Evolutionary conservation across 2,113 vertebrate species (phyloP), one percentile per base, ranked within the genome.

Genomic region (Todiramphus saurophagus): DNA sequence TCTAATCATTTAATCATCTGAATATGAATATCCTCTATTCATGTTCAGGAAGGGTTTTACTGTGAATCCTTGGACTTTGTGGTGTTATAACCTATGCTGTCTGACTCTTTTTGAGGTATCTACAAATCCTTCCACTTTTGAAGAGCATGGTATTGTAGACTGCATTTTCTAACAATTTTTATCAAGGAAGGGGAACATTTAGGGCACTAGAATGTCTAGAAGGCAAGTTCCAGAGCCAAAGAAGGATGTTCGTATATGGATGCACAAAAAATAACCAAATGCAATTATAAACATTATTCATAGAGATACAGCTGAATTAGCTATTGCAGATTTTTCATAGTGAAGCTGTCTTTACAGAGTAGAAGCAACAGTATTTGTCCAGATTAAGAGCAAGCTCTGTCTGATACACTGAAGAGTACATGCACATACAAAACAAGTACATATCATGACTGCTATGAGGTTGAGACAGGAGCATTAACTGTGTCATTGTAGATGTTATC

Each of bases 1-100:
- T 83, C 44, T 90, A 89, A 91, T 84, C 3, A 84, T 68, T 89
- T 94, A 81, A 91, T 83, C 67, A 90, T 79, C 51, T 84, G 69
- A 87, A 87, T 88, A 75, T 77, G 55, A 89, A 93, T 93, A 63
- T 89, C 39, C 15, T 66, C 87, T 55, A 30, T 74, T 93, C 82
- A 25, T 46, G 31, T 59, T 91, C 85, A 83, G 75, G 63, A 90
- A 91, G 41, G 31, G 44, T 58, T 94, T 90, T 93, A 89, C 53
- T 76, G 41, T 73, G 91, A 94, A 93, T 91, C 74, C 78, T 69
- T 85, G 48, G 66, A 60, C 53, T 95, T 91, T 70, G 69, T 16
- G 43, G 18, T 88, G 67, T 44, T 66, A 4, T 66, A 80, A 90
- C 58, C 48, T 41, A 62, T 37, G 83, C 41, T 93, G 11, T n/a